Percentiles rank a stretch among this genome's conserved stretches.
phyloP scores from a whole-genome alignment of 2,888 invertebrate genomes.

The Leptothorax acervorum region DNA sequence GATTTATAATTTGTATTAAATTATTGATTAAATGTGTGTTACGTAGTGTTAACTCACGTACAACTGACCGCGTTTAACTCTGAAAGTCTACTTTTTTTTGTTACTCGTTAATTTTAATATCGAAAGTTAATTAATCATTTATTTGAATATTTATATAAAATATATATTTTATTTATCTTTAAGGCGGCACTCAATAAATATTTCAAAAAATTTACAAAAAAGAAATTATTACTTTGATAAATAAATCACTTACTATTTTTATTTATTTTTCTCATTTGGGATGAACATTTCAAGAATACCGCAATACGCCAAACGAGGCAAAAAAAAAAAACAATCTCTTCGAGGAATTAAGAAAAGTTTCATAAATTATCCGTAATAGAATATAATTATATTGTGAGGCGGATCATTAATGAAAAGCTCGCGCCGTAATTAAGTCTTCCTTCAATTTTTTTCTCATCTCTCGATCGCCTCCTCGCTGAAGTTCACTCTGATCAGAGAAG shows the following conservation, averaged over 20 bases:
- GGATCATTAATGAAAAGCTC: constrained; percentile 17
- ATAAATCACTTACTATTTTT: background rate
- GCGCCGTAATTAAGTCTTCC: constrained; percentile 26
- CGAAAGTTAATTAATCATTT: too few species aligned
- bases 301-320: background rate
- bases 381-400: constrained; percentile 28
- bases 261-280: background rate
- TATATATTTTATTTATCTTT: background rate
- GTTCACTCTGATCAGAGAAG: background rate
- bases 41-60: too few species aligned
- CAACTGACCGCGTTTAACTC: too few species aligned
- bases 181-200: background rate
- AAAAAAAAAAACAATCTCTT: background rate
- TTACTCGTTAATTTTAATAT: too few species aligned
- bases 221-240: background rate
- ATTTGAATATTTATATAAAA: too few species aligned
- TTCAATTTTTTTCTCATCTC: background rate
- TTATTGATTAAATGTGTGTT: too few species aligned
- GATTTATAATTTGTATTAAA: too few species aligned
- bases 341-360: constrained; percentile 6
- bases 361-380: background rate
- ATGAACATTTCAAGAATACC: background rate
- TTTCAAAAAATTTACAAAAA: background rate
- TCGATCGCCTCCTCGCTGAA: background rate
- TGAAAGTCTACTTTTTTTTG: too few species aligned